Conservation (phyloP, 2,113 vertebrate genomes). For the Erythrolamprus reginae region DNA sequence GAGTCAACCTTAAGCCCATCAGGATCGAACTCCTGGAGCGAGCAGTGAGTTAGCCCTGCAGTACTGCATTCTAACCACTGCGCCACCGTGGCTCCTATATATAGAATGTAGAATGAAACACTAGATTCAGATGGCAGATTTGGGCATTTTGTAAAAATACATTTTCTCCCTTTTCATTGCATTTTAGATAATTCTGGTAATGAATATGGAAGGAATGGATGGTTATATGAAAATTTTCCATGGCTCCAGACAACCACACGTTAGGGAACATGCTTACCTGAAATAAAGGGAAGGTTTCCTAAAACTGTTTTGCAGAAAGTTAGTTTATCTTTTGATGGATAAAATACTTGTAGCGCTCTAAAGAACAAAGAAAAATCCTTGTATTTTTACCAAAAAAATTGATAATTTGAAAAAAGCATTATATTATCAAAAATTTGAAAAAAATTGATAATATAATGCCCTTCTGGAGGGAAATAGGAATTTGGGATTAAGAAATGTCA, state of each 20-base stretch:
- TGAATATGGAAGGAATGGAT: background rate
- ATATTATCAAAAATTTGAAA: too few relatives aligned
- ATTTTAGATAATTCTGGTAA: background rate
- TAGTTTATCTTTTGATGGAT: background rate
- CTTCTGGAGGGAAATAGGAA: background rate
- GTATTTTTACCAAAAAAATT: background rate
- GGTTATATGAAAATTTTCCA: background rate
- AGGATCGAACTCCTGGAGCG: too few relatives aligned
- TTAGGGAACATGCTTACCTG: background rate
- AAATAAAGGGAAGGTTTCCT: slow-evolving; percentile 24
- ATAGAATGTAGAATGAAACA: background rate
- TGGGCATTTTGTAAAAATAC: background rate
- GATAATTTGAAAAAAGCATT: background rate
- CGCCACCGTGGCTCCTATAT: too few relatives aligned
- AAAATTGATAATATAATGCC: background rate
- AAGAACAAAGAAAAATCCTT: background rate
- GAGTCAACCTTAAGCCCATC: too few relatives aligned
- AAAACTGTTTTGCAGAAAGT: background rate
- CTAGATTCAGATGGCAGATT: background rate
- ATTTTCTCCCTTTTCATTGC: background rate
- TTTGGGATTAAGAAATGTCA: slow-evolving; percentile 1
- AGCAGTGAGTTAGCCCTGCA: too few relatives aligned
- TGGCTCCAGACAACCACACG: background rate
- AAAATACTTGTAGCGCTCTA: background rate
- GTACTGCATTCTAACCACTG: too few relatives aligned